phyloP scores from a whole-genome alignment of 1,140 invertebrate species.

The Galendromus occidentalis region DNA sequence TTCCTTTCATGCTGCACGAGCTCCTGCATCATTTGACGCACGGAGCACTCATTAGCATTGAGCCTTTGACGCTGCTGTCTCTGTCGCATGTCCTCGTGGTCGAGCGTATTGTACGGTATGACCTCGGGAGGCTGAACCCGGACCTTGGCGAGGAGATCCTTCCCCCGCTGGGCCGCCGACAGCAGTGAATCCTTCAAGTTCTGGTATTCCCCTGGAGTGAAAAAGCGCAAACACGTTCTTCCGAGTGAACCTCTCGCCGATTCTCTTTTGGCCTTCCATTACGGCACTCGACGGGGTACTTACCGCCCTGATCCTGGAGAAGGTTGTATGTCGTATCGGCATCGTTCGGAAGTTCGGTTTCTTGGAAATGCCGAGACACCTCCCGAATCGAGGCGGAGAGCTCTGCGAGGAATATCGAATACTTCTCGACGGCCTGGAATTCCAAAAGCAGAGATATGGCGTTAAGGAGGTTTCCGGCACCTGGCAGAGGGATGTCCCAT shows the following conservation, averaged over 20 bases:
- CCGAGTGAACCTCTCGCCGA: neutral
- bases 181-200: conserved; percentile 55
- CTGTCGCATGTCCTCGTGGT: neutral
- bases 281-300: conserved; percentile 20
- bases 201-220: conserved; percentile 33
- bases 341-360: conserved; percentile 62
- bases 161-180: conserved; percentile 58
- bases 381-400: conserved; percentile 60
- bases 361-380: conserved; percentile 56
- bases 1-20: conserved; percentile 80
- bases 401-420: conserved; percentile 66
- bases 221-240: too few species aligned
- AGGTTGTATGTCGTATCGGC: conserved; percentile 47
- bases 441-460: neutral
- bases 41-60: neutral
- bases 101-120: conserved; percentile 3
- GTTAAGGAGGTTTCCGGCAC: too few species aligned
- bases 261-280: conserved; percentile 22
- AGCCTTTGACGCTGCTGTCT: conserved; percentile 6
- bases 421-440: conserved; percentile 76
- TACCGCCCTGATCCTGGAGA: conserved; percentile 39
- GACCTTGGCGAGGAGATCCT: conserved; percentile 35
- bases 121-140: conserved; percentile 5
- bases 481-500: too few species aligned
- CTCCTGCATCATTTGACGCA: conserved; percentile 50